Base-by-base conservation (phyloP, 2,888 invertebrate species). In the Lasioglossum oenotherae region DNA sequence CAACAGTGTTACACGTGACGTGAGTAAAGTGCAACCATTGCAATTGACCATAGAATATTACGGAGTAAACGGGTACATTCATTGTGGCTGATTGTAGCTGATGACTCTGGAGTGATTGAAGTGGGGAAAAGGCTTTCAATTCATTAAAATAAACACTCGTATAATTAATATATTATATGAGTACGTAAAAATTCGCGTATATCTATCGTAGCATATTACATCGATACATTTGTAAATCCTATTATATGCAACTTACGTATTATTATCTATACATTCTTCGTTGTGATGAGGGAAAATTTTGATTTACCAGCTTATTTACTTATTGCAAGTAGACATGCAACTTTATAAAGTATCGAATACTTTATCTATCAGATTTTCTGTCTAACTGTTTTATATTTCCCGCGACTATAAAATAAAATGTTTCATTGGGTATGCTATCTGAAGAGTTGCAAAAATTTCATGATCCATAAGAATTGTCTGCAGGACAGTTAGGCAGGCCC, bases 401-500 rank as follows among this genome's bases (percentile, higher is more conserved):
- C 86, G 78, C 81, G 81, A 16, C 14, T 19, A 0, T 5, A 27
- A 14, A 38, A n/a, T 35, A 46, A 77, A 74, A 78, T 14, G 27
- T 38, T 23, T 10, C 6, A 67, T 46, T 8, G 75, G 73, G 57
- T 86, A 53, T 35, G 53, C 80, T 44, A 77, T 88, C 88, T 88
- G 72, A 38, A 23, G 38, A 46, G 64, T 27, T 27, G 64, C 53
- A 74, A 72, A 41, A 73, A 78, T 44, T 80, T 49, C 57, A 46
- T 79, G 80, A 60, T 46, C 53, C 6, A 27, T 74, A 80, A 46
- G 79, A 78, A 87, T 77, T 87, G 74, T 77, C 84, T 69, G 87
- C 83, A 87, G 81, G 49, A 85, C 82, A 78, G 85, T 84, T 53
- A 81, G 78, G 64, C 82, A 84, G 77, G 77, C 80, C 75, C 71